Percentiles rank a stretch among this genome's conserved stretches.
phyloP scores from a whole-genome alignment of 2,797 vertebrate genomes.

The Chaetophractus vellerosus region DNA sequence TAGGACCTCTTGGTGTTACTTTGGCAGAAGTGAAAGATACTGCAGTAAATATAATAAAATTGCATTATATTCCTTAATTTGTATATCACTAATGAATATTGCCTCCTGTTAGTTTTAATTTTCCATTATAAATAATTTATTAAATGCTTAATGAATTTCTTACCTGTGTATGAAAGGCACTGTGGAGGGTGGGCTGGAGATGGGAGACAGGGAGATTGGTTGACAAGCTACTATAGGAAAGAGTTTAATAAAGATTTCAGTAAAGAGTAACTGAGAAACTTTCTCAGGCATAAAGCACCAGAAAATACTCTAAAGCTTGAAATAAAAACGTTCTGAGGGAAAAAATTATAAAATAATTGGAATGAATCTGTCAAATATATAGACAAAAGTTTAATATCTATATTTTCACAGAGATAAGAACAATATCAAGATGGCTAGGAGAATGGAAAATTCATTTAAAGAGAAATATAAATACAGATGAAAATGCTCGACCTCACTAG shows the following conservation, averaged over 20 bases:
- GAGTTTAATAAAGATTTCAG: neutral
- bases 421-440: slow-evolving; percentile 4
- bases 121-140: slow-evolving; percentile 33
- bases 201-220: neutral
- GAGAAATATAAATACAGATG: neutral
- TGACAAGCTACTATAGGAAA: neutral
- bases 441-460: neutral
- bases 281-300: neutral
- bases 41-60: neutral
- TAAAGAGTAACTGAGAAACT: slow-evolving; percentile 20
- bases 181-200: too few relatives aligned
- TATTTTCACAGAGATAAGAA: neutral
- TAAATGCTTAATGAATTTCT: neutral
- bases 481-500: neutral
- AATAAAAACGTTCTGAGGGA: slow-evolving; percentile 2
- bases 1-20: neutral
- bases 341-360: slow-evolving; percentile 39
- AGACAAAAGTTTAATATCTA: slow-evolving; percentile 7
- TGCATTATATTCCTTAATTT: slow-evolving; percentile 30
- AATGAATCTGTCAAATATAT: neutral
- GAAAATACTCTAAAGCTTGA: slow-evolving; percentile 17
- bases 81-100: slow-evolving; percentile 48
- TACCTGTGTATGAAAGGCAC: neutral
- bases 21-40: neutral
- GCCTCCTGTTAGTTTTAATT: neutral